phyloP scores from a whole-genome alignment of 2,113 vertebrate species.

The Chloropsis cyanopogon region DNA sequence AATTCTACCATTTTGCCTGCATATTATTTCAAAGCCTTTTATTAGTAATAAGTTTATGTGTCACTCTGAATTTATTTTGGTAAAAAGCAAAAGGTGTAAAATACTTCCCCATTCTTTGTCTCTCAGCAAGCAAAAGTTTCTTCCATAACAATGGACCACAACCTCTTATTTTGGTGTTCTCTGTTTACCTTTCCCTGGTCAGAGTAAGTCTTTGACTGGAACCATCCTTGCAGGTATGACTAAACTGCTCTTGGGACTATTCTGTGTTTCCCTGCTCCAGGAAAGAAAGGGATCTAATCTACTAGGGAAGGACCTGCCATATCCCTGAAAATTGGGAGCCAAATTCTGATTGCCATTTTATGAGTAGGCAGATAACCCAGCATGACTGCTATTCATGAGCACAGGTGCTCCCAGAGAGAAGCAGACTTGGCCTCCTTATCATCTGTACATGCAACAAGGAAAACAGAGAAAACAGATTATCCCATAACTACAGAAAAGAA shows the following conservation, averaged over 20 bases:
- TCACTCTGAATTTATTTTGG: background rate
- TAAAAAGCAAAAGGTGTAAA: background rate
- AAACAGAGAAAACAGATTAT: background rate
- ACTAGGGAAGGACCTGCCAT: background rate
- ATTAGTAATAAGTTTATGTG: background rate
- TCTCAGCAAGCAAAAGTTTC: background rate
- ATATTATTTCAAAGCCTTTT: background rate
- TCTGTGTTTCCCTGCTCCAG: rapidly evolving
- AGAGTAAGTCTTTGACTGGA: background rate
- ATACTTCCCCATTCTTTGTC: background rate
- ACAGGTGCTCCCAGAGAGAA: background rate
- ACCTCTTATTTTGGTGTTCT: background rate
- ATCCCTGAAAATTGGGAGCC: background rate
- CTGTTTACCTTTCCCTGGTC: background rate
- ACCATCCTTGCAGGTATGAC: background rate
- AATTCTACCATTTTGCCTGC: background rate
- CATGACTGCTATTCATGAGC: background rate
- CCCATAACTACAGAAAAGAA: background rate
- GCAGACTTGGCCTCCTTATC: background rate
- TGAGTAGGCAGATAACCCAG: background rate
- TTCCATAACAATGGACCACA: background rate
- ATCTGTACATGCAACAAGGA: background rate
- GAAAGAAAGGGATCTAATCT: background rate
- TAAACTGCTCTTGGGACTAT: background rate
- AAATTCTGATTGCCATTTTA: background rate